phyloP scores from a whole-genome alignment of 2,797 vertebrate species.

The Darevskia nairensis region DNA sequence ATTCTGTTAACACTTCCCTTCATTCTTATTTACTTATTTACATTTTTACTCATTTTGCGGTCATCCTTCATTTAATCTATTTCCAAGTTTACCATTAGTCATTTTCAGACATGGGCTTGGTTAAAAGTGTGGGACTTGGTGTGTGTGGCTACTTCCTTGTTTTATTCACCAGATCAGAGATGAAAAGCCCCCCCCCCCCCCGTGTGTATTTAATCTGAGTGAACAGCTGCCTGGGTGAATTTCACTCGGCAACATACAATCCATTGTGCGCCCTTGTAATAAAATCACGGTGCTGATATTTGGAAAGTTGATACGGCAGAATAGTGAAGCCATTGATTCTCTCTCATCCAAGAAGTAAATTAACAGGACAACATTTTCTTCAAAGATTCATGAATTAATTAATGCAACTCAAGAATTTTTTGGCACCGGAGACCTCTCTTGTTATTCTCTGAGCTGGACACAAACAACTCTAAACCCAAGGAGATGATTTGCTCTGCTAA shows the following conservation, averaged over 20 bases:
- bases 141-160: not conserved
- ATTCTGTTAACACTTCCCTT: not conserved
- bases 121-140: not conserved
- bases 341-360: slow-evolving; percentile 59
- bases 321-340: slow-evolving; percentile 52
- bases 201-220: slow-evolving; percentile 29
- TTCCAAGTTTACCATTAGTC: slow-evolving; percentile 7
- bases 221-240: slow-evolving; percentile 25
- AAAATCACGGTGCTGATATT: slow-evolving; percentile 42
- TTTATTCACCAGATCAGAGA: slow-evolving; percentile 18
- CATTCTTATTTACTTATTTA: not conserved
- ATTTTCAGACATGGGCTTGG: not conserved
- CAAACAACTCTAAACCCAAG: slow-evolving; percentile 31
- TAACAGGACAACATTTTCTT: slow-evolving; percentile 50
- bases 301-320: slow-evolving; percentile 28
- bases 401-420: slow-evolving; percentile 42
- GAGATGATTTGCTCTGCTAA: slow-evolving; percentile 36
- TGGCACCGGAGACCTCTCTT: slow-evolving; percentile 31
- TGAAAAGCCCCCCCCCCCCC: slow-evolving; percentile 3
- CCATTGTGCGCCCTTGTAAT: slow-evolving; percentile 35
- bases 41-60: not conserved
- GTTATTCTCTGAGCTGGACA: slow-evolving; percentile 36
- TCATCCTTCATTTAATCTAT: not conserved
- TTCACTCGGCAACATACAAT: slow-evolving; percentile 31
- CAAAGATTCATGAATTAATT: slow-evolving; percentile 61